Base-by-base conservation (phyloP, 2,797 vertebrate species). In the Acrossocheilus wenchowensis region DNA sequence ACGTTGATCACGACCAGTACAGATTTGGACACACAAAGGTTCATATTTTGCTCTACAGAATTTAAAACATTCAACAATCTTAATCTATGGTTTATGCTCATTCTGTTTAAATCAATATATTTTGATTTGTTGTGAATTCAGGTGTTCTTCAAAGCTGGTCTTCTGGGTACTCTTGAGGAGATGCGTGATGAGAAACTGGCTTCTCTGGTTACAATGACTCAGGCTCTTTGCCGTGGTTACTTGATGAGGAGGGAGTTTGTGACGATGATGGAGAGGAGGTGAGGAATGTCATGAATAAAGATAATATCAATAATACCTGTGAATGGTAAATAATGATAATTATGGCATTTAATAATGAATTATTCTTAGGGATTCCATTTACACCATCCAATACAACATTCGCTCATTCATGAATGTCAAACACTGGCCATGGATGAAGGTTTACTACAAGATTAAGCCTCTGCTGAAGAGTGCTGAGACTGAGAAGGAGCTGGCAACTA, bases 371-470 rank as follows among this genome's bases (percentile, higher is more conserved):
- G 43, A 43, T 0, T 0, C 43, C 0, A 10, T 43, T 43, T 43
- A 43, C 43, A 43, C 43, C 9, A 43, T 43, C 43, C 43, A 43
- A 43, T 43, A 43, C 43, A 43, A 43, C 43, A 2, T 43, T 43
- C 43, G 43, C 43, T 50, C 48, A 3, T 98, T 98, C 94, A 97
- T 97, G 96, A 97, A 97, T 21, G 97, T 97, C 0, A 97, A 97
- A 86, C 94, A 96, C 82, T 97, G 97, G 97, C 96, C 97, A 82
- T 98, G 97, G 97, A 97, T 98, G 97, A 98, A 98, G 87, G 94
- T 98, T 6, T 98, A 95, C 88, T 98, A 97, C 93, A 98, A 98
- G 94, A 43, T 43, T 43, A 43, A 43, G 43, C 43, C 43, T 43
- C 43, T 43, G 43, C 43, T 43, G 2, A 10, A 43, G 43, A 43